Evolutionary conservation across 2,113 vertebrate species (phyloP), one percentile per base, ranked within the genome.

Genomic region (Brachionichthys hirsutus): DNA sequence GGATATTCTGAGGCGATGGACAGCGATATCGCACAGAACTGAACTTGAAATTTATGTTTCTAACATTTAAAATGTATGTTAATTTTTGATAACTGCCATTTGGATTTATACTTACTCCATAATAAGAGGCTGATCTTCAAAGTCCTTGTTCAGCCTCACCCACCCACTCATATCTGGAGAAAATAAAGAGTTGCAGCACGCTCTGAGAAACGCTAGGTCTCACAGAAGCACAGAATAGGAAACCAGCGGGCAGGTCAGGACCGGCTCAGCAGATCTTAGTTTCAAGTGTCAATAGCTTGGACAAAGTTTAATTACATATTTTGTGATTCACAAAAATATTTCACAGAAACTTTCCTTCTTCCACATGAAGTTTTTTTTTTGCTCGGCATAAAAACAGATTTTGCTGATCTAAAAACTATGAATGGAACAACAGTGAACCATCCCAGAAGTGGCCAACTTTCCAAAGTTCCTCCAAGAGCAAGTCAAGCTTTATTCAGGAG

Each of bases 61-160:
- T 12, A 38, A 42, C 4, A 42, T 6, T 15, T 12, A 42, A 7
- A 14, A 42, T 42, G 15, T 14, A 42, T 15, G 2, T 42, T 42
- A 14, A 42, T 2, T 14, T 19, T 13, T 19, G 2, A 4, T 40
- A 12, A 44, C 47, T 4, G 17, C 0, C 1, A 19, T 34, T 42
- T 11, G 50, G 35, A 45, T 1, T 14, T 6, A 54, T 73, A 95
- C 96, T 94, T 92, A 99, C 97, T 99, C 97, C 94, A 99, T 97
- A 76, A 98, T 89, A 47, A 98, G 89, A 75, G 96, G 97, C 34
- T 99, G 92, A 86, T 99, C 96, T n/a, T 19, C 58, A 75, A 97
- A 97, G 15, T 89, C 96, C 62, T 79, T 90, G 70, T 94, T 95
- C 78, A 98, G 84, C 20, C 54, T 19, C n/a, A 90, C 82, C 74